Evolutionary conservation across 2,888 invertebrate species (phyloP), one percentile per base, ranked within the genome.

Genomic region (Tetranychus piercei): DNA sequence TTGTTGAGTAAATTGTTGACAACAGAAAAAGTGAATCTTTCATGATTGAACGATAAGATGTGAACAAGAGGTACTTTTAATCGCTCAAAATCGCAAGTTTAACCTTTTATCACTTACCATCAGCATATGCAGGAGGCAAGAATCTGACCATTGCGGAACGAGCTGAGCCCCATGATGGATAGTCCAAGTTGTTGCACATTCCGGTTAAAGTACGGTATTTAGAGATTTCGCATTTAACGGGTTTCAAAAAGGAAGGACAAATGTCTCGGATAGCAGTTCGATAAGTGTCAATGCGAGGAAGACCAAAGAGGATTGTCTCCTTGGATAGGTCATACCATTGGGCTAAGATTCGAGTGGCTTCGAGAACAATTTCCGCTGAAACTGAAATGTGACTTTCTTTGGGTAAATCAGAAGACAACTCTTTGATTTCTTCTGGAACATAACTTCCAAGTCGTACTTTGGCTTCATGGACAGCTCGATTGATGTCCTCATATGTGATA

Each of bases 151-250:
- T 78, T 22, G 79, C 78, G 1, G 80, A 78, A 43, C 79, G 76
- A 2, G 83, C 80, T 22, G 82, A 80, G 18, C 84, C 84, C 82
- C 83, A 83, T 22, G 81, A 80, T 7, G 83, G 82, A 76, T 82
- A 80, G 34, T 81, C 80, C 69, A 83, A 79, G 78, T 84, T 84
- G 79, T 84, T 84, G 79, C 84, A 84, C 76, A 81, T 80, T 18
- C 82, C 84, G 77, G 77, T 78, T 6, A 79, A 74, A 1, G 79
- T 79, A 64, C 83, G 79, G 79, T 82, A 83, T 66, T 81, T 78
- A 34, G 79, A 79, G 43, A 81, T 78, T 76, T 80, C 79, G 71
- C 82, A 80, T 75, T 80, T 80, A 43, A 79, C 79, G 7, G 79
- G 79, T 73, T 80, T 80, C 45, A 83, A 78, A 77, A 80, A 81